Base-by-base conservation (phyloP, 37 sponge, comb jelly and placozoan species). In the Lycopodina hypogea region DNA sequence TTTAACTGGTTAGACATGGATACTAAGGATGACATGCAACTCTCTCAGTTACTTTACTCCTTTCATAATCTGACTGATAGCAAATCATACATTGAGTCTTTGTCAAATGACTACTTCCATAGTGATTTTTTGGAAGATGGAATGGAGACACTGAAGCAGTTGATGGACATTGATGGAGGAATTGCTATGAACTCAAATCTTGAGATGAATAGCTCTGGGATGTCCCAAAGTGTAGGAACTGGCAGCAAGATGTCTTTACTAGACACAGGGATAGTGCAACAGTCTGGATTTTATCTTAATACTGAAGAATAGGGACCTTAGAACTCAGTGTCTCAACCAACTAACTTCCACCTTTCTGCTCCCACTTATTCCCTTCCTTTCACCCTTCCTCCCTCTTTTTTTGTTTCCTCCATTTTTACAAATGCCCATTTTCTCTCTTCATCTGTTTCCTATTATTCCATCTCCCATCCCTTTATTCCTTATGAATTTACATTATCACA, bases 1-100 rank as follows among this genome's bases (percentile, higher is more conserved):
- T 41, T 89, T 4, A 72, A 76, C 28, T 89, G 89, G 89, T 60
- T 89, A 29, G 85, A 89, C 56, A 30, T 83, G 63, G 79, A 83
- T 36, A 74, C 59, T 53, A 62, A 26, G 29, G 61, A 42, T 9
- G 30, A 26, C 3, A 37, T 70, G 19, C 61, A 38, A 32, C 19
- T 68, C 35, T 69, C 75, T 1, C 75, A 61, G 3, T 50, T 59
- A 26, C 29, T 69, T 24, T 26, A 80, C 34, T 37, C 33, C 19
- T 76, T 71, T 22, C 63, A 36, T 2, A 56, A 35, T 19, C 15
- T 42, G 9, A n/a, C 23, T 32, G 17, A 56, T 36, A 66, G 67
- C 32, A 63, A 64, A 22, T 81, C 83, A n/a, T 72, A 85, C 26
- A 78, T 79, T 9, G 79, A 72, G 33, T 85, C 85, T 53, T 73